These are phyloP conservation scores for Scyliorhinus canicula DNA, from an alignment of 2,797 vertebrate genomes.

Conservation along the genomic window DNA sequence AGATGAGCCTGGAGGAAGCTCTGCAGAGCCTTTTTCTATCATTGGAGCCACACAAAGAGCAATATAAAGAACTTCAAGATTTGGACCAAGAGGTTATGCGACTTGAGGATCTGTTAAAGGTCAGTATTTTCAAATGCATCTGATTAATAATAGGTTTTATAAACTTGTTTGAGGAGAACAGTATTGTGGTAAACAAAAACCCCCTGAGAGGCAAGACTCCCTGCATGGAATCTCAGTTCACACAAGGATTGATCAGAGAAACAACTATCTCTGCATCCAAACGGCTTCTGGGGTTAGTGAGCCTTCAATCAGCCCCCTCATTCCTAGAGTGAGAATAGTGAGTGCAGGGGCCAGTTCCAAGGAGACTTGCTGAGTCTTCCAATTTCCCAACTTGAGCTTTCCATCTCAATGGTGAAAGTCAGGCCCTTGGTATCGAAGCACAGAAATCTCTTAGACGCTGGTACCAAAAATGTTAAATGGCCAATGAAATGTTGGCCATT, in stretches of 20 bases:
- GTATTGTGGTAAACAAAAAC: neutral
- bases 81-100: slow-evolving; percentile 88
- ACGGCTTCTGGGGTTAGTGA: too few species aligned
- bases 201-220: neutral
- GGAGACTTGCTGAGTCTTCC: too few species aligned
- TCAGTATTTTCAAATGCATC: slow-evolving; percentile 52
- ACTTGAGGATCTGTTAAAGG: slow-evolving; percentile 91
- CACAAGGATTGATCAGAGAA: neutral
- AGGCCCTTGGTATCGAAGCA: too few species aligned
- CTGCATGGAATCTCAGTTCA: neutral
- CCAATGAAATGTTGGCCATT: neutral
- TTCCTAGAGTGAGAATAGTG: too few species aligned
- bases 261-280: too few species aligned
- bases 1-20: slow-evolving; percentile 88
- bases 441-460: neutral
- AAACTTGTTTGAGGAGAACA: neutral
- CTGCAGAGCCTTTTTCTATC: slow-evolving; percentile 80
- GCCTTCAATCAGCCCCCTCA: too few species aligned
- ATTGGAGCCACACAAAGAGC: slow-evolving; percentile 80
- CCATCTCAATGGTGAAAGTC: too few species aligned
- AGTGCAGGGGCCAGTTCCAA: too few species aligned
- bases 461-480: neutral
- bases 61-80: slow-evolving; percentile 85
- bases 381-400: too few species aligned
- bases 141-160: neutral